Evolutionary conservation across 2,113 vertebrate species (phyloP).

Genomic region (Bos indicus): DNA sequence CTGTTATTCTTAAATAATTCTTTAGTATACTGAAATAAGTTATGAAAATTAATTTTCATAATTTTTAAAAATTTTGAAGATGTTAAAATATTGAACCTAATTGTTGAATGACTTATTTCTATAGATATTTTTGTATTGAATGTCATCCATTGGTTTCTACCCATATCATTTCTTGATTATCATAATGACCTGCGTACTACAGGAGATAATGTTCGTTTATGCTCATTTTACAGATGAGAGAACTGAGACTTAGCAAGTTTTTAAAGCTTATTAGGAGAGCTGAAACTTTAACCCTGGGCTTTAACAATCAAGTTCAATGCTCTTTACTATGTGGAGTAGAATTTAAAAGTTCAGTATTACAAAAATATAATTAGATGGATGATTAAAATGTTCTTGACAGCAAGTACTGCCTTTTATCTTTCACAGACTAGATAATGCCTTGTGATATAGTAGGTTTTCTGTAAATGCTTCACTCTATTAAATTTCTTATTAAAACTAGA

Average conservation of each 20-base stretch:
- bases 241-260: neutral
- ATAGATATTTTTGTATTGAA: neutral
- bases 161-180: neutral
- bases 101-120: neutral
- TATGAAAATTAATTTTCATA: neutral
- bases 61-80: neutral
- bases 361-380: neutral
- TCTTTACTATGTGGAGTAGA: neutral
- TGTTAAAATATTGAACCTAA: neutral
- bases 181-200: neutral
- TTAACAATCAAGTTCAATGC: neutral
- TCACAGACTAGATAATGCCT: neutral
- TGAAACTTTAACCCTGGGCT: neutral
- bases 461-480: neutral
- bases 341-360: conserved; percentile 25
- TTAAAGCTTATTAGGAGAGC: neutral
- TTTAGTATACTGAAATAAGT: neutral
- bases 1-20: neutral
- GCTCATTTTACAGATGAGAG: conserved; percentile 3
- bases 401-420: neutral
- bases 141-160: neutral
- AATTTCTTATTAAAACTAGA: conserved; percentile 3
- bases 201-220: neutral
- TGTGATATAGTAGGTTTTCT: neutral
- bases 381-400: neutral